A percentile compares a stretch with the other conserved stretches of the same genome.
phyloP scores from a whole-genome alignment of 2,797 vertebrate species.

The Enteromius viviparus region DNA sequence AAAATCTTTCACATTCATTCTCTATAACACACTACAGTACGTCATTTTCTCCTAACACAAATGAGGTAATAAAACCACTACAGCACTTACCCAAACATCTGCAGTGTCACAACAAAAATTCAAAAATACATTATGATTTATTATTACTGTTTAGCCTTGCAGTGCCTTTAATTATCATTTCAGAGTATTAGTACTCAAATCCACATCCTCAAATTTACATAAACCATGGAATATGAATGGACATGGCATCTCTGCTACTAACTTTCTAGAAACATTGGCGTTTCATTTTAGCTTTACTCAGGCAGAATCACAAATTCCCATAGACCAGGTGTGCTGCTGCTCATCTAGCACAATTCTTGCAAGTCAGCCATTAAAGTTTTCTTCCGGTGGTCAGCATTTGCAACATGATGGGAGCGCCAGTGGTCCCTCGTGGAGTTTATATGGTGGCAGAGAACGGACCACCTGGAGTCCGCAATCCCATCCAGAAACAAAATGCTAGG shows the following conservation, averaged over 20 bases:
- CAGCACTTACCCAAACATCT: neutral
- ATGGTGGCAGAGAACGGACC: neutral
- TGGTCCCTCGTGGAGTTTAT: neutral
- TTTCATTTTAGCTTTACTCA: neutral
- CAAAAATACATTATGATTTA: neutral
- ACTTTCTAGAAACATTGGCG: slow-evolving; percentile 3
- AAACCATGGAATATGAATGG: neutral
- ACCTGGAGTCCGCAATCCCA: neutral
- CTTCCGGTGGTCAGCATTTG: slow-evolving; percentile 13
- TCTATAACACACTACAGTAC: neutral
- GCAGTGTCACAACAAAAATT: neutral
- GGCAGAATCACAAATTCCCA: neutral
- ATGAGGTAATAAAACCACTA: neutral
- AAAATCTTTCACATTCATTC: neutral
- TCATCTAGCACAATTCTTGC: slow-evolving; percentile 3
- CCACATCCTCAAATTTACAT: too few relatives aligned
- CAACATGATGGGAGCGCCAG: neutral
- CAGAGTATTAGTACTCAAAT: too few relatives aligned
- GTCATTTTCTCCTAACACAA: neutral
- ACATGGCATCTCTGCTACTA: neutral
- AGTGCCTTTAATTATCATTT: neutral
- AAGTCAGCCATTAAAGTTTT: slow-evolving; percentile 36
- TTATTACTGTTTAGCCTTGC: neutral
- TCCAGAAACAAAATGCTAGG: neutral
- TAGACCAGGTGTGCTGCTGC: slow-evolving; percentile 35